Evolutionary conservation across 2,888 invertebrate species (phyloP).

Genomic region (Limnephilus auricula): DNA sequence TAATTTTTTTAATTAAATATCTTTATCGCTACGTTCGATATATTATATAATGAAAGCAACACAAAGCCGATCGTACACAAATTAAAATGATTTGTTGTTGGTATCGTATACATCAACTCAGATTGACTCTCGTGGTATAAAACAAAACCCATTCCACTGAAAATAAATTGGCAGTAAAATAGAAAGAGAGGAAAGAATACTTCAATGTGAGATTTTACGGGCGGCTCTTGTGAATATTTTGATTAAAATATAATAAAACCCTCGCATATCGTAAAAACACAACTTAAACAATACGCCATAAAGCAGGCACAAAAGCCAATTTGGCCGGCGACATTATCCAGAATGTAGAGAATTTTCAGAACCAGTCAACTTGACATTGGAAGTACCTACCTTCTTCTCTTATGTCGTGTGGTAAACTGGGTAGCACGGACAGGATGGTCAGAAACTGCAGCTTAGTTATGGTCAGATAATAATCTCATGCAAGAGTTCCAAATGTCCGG

Average conservation of each 20-base stretch:
- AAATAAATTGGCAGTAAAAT: conserved; percentile 18
- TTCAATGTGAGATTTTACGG: conserved; percentile 1
- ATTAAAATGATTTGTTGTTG: background rate
- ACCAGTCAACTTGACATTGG: background rate
- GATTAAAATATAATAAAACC: conserved; percentile 23
- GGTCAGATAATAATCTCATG: no score
- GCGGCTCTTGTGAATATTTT: background rate
- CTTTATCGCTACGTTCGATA: background rate
- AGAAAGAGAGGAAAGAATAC: background rate
- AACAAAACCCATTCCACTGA: background rate
- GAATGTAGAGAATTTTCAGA: background rate
- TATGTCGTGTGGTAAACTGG: background rate
- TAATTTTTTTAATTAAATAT: background rate
- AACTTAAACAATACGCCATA: background rate
- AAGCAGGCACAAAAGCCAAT: conserved; percentile 5
- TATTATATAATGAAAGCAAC: background rate
- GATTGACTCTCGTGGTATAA: background rate
- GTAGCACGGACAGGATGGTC: background rate
- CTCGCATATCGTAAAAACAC: conserved; percentile 7
- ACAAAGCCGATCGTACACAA: background rate
- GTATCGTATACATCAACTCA: background rate
- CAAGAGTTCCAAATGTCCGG: no score
- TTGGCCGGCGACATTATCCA: background rate
- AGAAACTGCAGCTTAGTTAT: background rate
- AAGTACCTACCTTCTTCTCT: background rate